Percentiles rank a stretch among this genome's conserved stretches.
Conservation (phyloP, 2,113 vertebrate species). For the Cyprichromis sp. region DNA sequence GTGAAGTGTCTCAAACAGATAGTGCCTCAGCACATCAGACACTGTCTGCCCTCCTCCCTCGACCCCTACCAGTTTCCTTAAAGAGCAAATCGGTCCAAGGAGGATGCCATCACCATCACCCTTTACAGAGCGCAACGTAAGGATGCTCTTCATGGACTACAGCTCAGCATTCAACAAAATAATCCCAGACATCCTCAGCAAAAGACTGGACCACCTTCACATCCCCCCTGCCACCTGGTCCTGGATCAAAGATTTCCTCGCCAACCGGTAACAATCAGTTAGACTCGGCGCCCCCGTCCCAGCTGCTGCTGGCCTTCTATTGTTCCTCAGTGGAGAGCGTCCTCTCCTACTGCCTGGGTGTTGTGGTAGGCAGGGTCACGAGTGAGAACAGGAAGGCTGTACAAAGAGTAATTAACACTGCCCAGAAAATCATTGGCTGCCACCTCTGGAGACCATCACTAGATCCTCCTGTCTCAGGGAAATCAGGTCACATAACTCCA, state of each 20-base stretch:
- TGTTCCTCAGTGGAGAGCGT: background rate
- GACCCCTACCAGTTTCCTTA: background rate
- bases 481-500: background rate
- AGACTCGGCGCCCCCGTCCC: background rate
- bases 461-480: background rate
- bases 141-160: background rate
- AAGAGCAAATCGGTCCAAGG: background rate
- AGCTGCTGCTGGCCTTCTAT: background rate
- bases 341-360: background rate
- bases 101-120: background rate
- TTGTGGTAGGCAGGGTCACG: background rate
- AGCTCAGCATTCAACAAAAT: background rate
- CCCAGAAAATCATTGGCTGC: background rate
- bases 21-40: background rate
- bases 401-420: background rate
- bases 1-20: background rate
- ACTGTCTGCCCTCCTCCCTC: background rate
- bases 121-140: background rate
- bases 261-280: background rate
- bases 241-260: background rate
- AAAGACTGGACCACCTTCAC: background rate
- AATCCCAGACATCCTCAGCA: background rate
- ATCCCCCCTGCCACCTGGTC: background rate
- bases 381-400: background rate
- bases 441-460: background rate